These are phyloP conservation scores for Gnatocerus cornutus DNA, from an alignment of 2,888 invertebrate species.

Conservation along the genomic window DNA sequence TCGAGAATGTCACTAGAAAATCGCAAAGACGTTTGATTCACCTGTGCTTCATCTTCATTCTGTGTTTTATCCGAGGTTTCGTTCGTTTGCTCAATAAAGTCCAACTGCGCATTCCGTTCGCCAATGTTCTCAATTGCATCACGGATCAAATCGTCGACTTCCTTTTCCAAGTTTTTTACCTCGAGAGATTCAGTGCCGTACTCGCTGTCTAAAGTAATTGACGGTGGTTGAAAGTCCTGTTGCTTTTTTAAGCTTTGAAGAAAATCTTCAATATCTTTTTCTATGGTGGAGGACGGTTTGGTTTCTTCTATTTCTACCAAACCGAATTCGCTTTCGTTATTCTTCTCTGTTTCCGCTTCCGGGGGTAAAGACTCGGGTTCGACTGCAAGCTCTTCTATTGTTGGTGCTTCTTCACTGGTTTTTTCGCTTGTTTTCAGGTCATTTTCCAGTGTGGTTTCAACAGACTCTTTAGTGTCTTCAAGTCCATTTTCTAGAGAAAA, in stretches of 20 bases:
- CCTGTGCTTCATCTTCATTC: constrained; percentile 10
- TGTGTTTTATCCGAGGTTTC: constrained; percentile 7
- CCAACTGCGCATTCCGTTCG: constrained; percentile 1
- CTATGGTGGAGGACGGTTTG: background rate
- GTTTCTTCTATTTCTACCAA: constrained; percentile 47
- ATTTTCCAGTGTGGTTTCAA: background rate
- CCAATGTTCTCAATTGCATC: constrained; percentile 50
- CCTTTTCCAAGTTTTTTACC: constrained; percentile 61
- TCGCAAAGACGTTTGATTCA: no score
- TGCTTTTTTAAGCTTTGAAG: constrained; percentile 27
- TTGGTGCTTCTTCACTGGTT: background rate
- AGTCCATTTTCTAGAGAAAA: constrained; percentile 61
- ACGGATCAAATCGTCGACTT: constrained; percentile 52
- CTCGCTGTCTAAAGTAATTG: constrained; percentile 22
- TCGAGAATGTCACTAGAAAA: no score
- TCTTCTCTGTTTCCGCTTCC: constrained; percentile 20
- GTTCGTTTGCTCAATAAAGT: constrained; percentile 27
- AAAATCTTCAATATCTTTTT: constrained; percentile 30
- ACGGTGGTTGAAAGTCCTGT: constrained; percentile 25
- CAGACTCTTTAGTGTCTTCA: constrained; percentile 46
- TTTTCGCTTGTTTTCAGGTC: background rate
- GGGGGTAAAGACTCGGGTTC: background rate
- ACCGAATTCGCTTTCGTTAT: constrained; percentile 55
- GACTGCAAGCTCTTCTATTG: background rate
- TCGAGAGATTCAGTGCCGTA: constrained; percentile 50